Percentiles rank a stretch among this genome's conserved stretches.
These are phyloP conservation scores for Aporrectodea caliginosa DNA, from an alignment of 1,140 invertebrate species.

Conservation along the genomic window DNA sequence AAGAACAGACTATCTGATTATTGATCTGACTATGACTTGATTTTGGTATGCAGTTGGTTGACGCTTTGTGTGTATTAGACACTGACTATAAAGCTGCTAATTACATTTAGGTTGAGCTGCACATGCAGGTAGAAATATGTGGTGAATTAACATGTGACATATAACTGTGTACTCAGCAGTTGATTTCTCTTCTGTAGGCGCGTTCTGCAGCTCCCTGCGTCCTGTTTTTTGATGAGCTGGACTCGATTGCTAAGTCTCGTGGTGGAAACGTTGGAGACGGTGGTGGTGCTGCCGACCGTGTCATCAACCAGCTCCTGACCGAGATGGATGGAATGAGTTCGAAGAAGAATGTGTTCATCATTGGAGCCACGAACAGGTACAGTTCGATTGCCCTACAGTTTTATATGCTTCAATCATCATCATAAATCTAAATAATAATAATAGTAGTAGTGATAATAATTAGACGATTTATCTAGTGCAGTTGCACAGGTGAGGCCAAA, in stretches of 20 bases:
- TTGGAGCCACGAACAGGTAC: slow-evolving; percentile 84
- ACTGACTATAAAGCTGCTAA: not conserved
- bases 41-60: not conserved
- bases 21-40: not conserved
- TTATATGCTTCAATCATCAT: too few relatives aligned
- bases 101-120: not conserved
- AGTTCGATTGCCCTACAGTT: slow-evolving; percentile 47
- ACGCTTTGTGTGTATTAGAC: not conserved
- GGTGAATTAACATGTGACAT: too few relatives aligned
- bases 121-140: not conserved
- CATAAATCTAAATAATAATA: too few relatives aligned
- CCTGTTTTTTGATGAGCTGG: slow-evolving; percentile 98
- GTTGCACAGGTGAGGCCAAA: not conserved
- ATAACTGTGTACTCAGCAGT: not conserved
- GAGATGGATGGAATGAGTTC: slow-evolving; percentile 99
- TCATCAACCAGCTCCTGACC: slow-evolving; percentile 99
- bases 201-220: slow-evolving; percentile 98
- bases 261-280: slow-evolving; percentile 96
- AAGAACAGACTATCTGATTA: not conserved
- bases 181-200: slow-evolving; percentile 62
- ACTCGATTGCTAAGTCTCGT: slow-evolving; percentile 96
- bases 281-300: slow-evolving; percentile 95
- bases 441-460: not conserved
- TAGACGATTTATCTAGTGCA: not conserved
- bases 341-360: slow-evolving; percentile 99